Base-by-base conservation (phyloP, 2,113 vertebrate species). In the Syrrhaptes paradoxus region DNA sequence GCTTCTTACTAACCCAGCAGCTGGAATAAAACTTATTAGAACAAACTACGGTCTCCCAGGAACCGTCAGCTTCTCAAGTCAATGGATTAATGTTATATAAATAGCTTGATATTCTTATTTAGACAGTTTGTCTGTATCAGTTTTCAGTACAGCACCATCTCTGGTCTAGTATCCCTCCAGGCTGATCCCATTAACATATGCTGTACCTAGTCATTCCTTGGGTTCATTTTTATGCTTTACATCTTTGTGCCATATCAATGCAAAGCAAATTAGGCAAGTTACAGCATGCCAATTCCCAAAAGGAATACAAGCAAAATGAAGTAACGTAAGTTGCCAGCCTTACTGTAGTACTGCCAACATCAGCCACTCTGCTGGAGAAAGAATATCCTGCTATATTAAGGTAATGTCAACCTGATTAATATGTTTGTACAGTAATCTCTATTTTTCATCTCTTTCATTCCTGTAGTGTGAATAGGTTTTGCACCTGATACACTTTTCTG, bases 191-290 rank as follows among this genome's bases (percentile, higher is more conserved):
- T 61, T 89, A 97, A 95, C 93, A 78, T 48, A 73, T 36, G 45
- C 13, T 5, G 17, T 89, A 93, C 59, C 95, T 93, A 58, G 54
- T 58, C 89, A 59, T 78, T 95, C 48, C 71, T 91, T 80, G 74
- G 83, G 91, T 90, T 95, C 59, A 76, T 94, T 96, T 96, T 84
- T 95, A 58, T 92, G 75, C 75, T 97, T 92, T 96, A 28, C 83
- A 92, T 97, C 96, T 94, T 95, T 87, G 96, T 92, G 78, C 89
- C 70, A 13, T 92, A 95, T 93, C 94, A 91, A 61, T 88, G 66
- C 58, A 76, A 93, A 91, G 41, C 41, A 91, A 96, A 87, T 95
- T 79, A 94, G 55, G 54, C 48, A 74, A 96, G 95, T 93, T 97
- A 90, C 63, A 95, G 61, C 29, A 87, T 29, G 21, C 41, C 48